Percentiles rank a stretch among this genome's conserved stretches.
phyloP scores from a whole-genome alignment of 2,888 invertebrate genomes.

The Melipona beecheii region DNA sequence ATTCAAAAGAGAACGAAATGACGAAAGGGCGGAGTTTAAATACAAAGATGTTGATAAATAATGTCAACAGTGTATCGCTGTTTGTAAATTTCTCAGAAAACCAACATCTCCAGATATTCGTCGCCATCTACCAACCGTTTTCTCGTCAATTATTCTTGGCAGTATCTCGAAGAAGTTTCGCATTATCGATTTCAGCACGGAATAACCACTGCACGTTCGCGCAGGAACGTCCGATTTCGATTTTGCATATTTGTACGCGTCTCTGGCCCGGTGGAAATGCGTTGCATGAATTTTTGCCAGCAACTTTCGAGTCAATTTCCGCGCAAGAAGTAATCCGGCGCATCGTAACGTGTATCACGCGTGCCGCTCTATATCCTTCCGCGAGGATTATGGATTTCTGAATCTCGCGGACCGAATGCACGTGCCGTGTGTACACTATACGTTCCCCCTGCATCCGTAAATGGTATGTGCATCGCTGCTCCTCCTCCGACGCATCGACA shows the following conservation, averaged over 20 bases:
- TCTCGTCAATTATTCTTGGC: too few species aligned
- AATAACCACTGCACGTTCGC: neutral
- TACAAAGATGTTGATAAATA: neutral
- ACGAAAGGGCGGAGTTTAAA: neutral
- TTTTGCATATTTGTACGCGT: neutral
- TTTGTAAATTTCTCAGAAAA: neutral
- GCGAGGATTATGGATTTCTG: constrained; percentile 59
- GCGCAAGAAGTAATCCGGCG: constrained; percentile 56
- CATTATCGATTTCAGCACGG: neutral
- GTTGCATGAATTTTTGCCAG: constrained; percentile 27
- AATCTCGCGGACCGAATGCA: constrained; percentile 28
- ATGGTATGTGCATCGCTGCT: constrained; percentile 48
- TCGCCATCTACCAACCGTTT: too few species aligned
- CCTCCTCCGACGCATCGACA: constrained; percentile 31
- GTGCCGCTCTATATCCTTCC: constrained; percentile 48
- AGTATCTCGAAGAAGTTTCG: neutral
- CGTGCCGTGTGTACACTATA: constrained; percentile 29
- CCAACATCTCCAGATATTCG: neutral
- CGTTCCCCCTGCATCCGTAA: constrained; percentile 41
- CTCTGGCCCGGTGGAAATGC: constrained; percentile 1
- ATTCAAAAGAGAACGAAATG: neutral
- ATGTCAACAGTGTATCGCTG: neutral
- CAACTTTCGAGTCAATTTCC: constrained; percentile 57
- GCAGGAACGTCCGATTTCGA: neutral
- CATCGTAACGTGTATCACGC: constrained; percentile 53